phyloP scores from a whole-genome alignment of 2,888 invertebrate genomes.

The Acronicta psi region DNA sequence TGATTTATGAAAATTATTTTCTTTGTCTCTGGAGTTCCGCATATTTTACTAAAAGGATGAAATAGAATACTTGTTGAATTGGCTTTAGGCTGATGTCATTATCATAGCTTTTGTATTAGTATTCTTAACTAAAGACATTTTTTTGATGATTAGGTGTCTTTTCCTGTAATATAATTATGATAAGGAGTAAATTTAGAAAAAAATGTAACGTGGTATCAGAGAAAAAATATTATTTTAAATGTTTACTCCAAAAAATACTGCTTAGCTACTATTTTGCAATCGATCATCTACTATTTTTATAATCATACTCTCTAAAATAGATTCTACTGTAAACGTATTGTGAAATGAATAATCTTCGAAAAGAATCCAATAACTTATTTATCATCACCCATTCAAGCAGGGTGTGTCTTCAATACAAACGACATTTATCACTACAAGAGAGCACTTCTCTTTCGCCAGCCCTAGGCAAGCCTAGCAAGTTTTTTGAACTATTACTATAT shows the following conservation, averaged over 20 bases:
- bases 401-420: not conserved
- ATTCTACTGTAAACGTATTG: too few species aligned
- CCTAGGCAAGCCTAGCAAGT: conserved; percentile 6
- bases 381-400: not conserved
- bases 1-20: conserved; percentile 53
- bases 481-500: conserved; percentile 43
- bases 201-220: too few species aligned
- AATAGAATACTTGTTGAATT: conserved; percentile 45
- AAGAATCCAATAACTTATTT: not conserved
- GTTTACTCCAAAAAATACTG: too few species aligned
- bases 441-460: not conserved
- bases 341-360: not conserved
- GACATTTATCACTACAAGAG: conserved; percentile 1
- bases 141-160: too few species aligned
- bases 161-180: too few species aligned
- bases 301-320: too few species aligned
- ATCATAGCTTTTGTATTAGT: conserved; percentile 1
- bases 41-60: conserved; percentile 34
- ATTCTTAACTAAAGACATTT: too few species aligned
- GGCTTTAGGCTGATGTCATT: conserved; percentile 23
- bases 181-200: too few species aligned
- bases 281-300: too few species aligned
- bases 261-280: too few species aligned
- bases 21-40: conserved; percentile 36
- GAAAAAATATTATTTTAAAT: too few species aligned